phyloP scores from a whole-genome alignment of 2,797 vertebrate genomes.

The Anableps anableps region DNA sequence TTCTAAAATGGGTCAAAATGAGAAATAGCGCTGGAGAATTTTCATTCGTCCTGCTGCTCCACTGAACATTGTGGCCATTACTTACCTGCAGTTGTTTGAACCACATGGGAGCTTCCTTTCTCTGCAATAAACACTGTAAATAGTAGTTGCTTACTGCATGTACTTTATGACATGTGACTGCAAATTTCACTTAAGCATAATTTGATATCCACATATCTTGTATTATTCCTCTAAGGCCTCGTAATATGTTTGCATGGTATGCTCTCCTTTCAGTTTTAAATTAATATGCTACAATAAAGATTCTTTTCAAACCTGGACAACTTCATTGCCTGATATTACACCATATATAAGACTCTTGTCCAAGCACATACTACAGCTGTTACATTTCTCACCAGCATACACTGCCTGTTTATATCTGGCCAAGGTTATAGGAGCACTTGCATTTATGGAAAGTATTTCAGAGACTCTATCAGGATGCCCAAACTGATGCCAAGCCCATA shows the following conservation, averaged over 20 bases:
- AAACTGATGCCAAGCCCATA: conserved; percentile 45
- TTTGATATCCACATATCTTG: conserved; percentile 24
- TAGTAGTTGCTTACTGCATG: conserved; percentile 23
- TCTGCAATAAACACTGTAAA: conserved; percentile 55
- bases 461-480: conserved; percentile 47
- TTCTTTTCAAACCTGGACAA: background rate
- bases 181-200: conserved; percentile 23
- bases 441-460: conserved; percentile 60
- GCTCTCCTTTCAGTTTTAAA: conserved; percentile 30
- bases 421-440: conserved; percentile 69
- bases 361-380: conserved; percentile 33
- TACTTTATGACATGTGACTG: conserved; percentile 29
- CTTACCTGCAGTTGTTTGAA: conserved; percentile 47
- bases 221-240: background rate
- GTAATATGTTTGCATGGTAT: conserved; percentile 28
- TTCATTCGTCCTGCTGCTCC: conserved; percentile 29
- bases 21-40: conserved; percentile 41
- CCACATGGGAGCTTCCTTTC: conserved; percentile 53
- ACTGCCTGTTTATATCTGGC: conserved; percentile 53
- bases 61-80: conserved; percentile 55
- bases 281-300: conserved; percentile 20
- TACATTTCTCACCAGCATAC: conserved; percentile 58
- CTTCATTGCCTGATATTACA: conserved; percentile 13
- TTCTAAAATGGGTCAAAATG: conserved; percentile 61
- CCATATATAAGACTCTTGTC: conserved; percentile 1